These are phyloP conservation scores for Spatulosminthurus flaviceps DNA, from an alignment of 2,888 invertebrate genomes.

Conservation along the genomic window DNA sequence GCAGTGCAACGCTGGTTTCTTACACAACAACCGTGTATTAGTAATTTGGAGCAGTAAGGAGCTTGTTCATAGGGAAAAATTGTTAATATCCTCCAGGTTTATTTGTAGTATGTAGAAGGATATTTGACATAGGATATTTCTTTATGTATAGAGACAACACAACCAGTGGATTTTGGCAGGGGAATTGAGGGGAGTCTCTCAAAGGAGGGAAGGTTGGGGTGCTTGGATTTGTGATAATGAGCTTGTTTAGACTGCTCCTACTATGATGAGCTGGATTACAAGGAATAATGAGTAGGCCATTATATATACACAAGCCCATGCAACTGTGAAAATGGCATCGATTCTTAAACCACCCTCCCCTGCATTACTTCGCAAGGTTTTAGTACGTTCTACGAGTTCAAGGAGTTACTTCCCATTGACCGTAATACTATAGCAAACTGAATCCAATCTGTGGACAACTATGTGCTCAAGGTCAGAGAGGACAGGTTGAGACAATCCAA, in stretches of 20 bases:
- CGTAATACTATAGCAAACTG: constrained; percentile 19
- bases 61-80: too few species aligned
- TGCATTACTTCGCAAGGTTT: too few species aligned
- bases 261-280: constrained; percentile 35
- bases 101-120: too few species aligned
- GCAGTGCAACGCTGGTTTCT: too few species aligned
- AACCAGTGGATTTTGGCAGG: not conserved
- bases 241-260: constrained; percentile 45
- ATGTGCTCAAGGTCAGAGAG: not conserved
- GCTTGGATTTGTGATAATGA: constrained; percentile 48
- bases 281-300: constrained; percentile 40
- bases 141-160: too few species aligned
- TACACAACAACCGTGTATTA: too few species aligned
- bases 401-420: constrained; percentile 35
- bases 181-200: constrained; percentile 10
- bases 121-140: too few species aligned
- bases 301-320: constrained; percentile 26
- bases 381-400: too few species aligned
- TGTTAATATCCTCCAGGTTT: too few species aligned
- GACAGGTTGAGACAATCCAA: too few species aligned
- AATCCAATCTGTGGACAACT: not conserved
- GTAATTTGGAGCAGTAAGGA: too few species aligned
- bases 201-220: not conserved
- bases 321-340: constrained; percentile 38
- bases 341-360: too few species aligned